Evolutionary conservation across 2,888 invertebrate species (phyloP).

Genomic region (Diaphora mendica): DNA sequence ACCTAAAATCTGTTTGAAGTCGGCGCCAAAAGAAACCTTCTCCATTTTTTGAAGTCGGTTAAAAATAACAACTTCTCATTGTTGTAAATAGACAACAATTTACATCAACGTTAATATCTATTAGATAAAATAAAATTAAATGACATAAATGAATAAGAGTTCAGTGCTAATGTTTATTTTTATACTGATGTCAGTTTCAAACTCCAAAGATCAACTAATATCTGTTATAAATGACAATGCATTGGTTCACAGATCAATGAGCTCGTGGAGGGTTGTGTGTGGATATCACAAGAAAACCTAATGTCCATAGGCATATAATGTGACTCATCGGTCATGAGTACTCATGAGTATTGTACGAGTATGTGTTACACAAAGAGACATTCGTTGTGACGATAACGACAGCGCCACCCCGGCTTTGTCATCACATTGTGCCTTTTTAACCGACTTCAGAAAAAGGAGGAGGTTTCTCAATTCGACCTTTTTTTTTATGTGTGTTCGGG

Average conservation of each 20-base stretch:
- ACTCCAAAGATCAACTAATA: slow-evolving; percentile 11
- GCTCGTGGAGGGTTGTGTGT: neutral
- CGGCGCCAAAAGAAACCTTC: too few species aligned
- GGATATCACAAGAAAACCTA: slow-evolving; percentile 1
- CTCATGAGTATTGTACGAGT: too few species aligned
- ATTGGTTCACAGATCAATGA: slow-evolving; percentile 10
- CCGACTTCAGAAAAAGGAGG: too few species aligned
- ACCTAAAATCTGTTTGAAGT: too few species aligned
- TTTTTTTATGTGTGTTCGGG: too few species aligned
- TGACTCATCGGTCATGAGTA: slow-evolving; percentile 13
- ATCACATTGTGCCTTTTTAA: neutral
- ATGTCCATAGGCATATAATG: slow-evolving; percentile 8
- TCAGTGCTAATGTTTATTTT: neutral
- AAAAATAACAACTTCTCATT: too few species aligned
- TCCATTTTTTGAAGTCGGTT: too few species aligned
- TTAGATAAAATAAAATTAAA: neutral
- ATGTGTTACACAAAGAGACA: slow-evolving; percentile 14
- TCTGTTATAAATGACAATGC: neutral
- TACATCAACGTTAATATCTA: neutral
- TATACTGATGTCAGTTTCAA: neutral
- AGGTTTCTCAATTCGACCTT: too few species aligned
- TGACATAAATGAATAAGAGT: neutral
- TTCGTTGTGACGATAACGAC: slow-evolving; percentile 14
- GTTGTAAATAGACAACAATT: neutral
- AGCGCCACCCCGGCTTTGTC: slow-evolving; percentile 2